phyloP scores from a whole-genome alignment of 92 coral and sea anemone genomes.

The Anthopleura xanthogrammica region DNA sequence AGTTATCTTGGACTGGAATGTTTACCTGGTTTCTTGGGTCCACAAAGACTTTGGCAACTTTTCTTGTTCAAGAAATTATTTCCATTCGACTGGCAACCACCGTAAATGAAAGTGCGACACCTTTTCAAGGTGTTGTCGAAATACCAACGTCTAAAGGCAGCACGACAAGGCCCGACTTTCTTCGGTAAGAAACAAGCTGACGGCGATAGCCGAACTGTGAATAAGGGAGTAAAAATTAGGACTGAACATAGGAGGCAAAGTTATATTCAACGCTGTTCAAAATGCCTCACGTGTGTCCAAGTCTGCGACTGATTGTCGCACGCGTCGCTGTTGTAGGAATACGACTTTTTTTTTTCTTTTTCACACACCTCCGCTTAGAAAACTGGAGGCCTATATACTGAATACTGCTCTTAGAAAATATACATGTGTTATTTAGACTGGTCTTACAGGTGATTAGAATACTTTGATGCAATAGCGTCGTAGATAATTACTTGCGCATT shows the following conservation, averaged over 20 bases:
- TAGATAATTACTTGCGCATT: no score
- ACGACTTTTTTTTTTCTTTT: no score
- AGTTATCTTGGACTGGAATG: no score
- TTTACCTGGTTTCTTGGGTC: conserved; percentile 16
- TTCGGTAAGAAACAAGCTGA: conserved; percentile 51
- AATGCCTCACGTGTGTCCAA: background rate
- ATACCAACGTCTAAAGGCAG: conserved; percentile 70
- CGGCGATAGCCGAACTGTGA: conserved; percentile 15
- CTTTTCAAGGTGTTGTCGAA: conserved; percentile 45
- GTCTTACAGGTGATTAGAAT: no score
- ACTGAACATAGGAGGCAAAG: background rate
- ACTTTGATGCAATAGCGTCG: no score
- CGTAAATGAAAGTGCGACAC: conserved; percentile 67
- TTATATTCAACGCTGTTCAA: no score
- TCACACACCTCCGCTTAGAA: no score
- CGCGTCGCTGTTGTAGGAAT: no score
- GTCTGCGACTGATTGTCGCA: background rate
- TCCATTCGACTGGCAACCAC: conserved; percentile 84
- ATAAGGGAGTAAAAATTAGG: background rate
- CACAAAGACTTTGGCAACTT: conserved; percentile 68
- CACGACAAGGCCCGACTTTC: conserved; percentile 71
- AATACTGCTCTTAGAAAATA: no score
- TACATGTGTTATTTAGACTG: no score
- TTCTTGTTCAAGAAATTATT: conserved; percentile 70
- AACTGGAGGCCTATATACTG: no score